Evolutionary conservation across 2,888 invertebrate species (phyloP).

Genomic region (Gastracanthus pulcherrimus): DNA sequence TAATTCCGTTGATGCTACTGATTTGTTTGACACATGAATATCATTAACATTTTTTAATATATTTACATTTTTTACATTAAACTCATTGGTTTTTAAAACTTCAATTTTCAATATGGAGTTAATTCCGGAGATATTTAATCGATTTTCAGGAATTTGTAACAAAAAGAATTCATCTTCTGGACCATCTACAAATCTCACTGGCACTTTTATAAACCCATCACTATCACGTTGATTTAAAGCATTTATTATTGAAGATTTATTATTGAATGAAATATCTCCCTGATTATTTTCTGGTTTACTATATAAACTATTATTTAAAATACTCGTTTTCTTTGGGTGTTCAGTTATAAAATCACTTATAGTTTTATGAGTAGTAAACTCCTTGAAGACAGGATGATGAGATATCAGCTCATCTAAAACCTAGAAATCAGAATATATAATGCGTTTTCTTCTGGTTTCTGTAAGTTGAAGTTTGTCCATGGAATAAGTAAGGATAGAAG

Average conservation of each 20-base stretch:
- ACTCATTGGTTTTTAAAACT: conserved; percentile 50
- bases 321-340: conserved; percentile 41
- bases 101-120: conserved; percentile 57
- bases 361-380: conserved; percentile 38
- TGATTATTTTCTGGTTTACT: conserved; percentile 39
- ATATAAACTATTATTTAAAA: conserved; percentile 19
- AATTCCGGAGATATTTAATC: conserved; percentile 55
- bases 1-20: neutral
- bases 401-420: conserved; percentile 63
- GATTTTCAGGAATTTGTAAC: conserved; percentile 61
- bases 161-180: conserved; percentile 57
- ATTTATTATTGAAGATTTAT: conserved; percentile 30
- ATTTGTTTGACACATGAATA: conserved; percentile 5
- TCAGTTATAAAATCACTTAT: conserved; percentile 38
- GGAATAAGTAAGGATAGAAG: conserved; percentile 44
- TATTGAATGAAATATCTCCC: conserved; percentile 12
- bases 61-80: conserved; percentile 2
- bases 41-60: conserved; percentile 3
- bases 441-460: conserved; percentile 52
- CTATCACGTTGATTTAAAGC: conserved; percentile 32
- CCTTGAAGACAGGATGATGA: conserved; percentile 42
- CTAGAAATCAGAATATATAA: conserved; percentile 73
- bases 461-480: conserved; percentile 38
- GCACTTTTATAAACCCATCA: conserved; percentile 57
- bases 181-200: conserved; percentile 62